Conservation (phyloP, 2,888 invertebrate species). For the Himalopsyche japonica region DNA sequence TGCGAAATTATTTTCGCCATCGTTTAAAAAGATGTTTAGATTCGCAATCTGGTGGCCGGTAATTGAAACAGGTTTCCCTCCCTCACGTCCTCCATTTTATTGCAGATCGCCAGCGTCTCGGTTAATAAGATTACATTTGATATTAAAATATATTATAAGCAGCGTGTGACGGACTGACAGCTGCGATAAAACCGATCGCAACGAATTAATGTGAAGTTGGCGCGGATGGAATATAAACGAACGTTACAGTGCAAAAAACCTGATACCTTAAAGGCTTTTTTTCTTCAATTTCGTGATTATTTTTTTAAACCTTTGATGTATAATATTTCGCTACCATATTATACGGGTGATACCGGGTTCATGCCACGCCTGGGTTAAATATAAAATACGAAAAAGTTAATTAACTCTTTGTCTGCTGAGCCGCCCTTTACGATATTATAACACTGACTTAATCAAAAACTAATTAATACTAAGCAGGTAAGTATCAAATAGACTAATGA, state of each 20-base stretch:
- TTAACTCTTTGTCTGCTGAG: too few species aligned
- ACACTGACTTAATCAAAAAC: too few species aligned
- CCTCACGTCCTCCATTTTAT: not conserved
- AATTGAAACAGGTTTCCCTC: slow-evolving; percentile 28
- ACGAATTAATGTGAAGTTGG: not conserved
- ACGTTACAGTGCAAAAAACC: not conserved
- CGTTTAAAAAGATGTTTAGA: slow-evolving; percentile 18
- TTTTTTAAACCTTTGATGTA: too few species aligned
- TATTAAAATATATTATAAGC: not conserved
- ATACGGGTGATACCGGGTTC: too few species aligned
- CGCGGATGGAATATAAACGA: not conserved
- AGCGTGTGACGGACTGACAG: not conserved
- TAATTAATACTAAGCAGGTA: too few species aligned
- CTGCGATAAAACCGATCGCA: not conserved
- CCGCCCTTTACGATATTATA: too few species aligned
- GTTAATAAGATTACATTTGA: not conserved
- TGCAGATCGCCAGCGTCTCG: not conserved
- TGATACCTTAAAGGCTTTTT: not conserved
- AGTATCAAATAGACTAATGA: too few species aligned
- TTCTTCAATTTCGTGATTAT: too few species aligned
- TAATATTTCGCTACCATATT: too few species aligned
- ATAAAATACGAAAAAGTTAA: too few species aligned
- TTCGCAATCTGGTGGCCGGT: slow-evolving; percentile 17
- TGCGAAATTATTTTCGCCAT: slow-evolving; percentile 15
- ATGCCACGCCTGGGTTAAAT: too few species aligned